These are phyloP conservation scores for Cyaniris semiargus DNA, from an alignment of 2,888 invertebrate species.

Conservation along the genomic window DNA sequence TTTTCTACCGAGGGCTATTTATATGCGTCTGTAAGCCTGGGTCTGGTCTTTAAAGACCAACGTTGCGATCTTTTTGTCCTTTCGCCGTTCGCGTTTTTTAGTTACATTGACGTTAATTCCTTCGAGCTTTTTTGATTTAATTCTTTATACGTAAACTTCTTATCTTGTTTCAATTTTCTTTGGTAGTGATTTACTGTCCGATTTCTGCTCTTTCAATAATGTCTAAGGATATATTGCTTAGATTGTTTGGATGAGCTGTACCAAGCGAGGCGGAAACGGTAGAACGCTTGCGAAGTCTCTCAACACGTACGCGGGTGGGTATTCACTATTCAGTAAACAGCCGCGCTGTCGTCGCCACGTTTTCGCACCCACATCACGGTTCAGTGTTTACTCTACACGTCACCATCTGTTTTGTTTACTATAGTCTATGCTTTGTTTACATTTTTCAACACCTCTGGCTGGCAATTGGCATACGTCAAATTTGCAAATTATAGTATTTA, in stretches of 20 bases:
- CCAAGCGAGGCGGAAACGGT: not conserved
- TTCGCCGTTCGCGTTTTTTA: not conserved
- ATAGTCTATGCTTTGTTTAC: not conserved
- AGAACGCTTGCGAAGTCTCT: constrained; percentile 22
- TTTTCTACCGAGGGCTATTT: not conserved
- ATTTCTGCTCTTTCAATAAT: not conserved
- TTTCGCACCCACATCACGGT: not conserved
- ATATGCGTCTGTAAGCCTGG: not conserved
- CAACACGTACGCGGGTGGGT: not conserved
- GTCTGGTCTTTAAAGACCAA: not conserved
- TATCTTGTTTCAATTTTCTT: not conserved
- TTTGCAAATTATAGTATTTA: too few relatives aligned
- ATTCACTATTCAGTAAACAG: not conserved
- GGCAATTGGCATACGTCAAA: not conserved
- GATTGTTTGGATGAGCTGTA: not conserved
- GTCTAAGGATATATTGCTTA: not conserved
- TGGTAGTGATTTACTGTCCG: not conserved
- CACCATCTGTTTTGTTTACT: not conserved
- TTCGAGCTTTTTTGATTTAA: not conserved
- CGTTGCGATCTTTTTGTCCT: not conserved
- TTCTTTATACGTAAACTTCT: not conserved
- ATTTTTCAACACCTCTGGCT: not conserved
- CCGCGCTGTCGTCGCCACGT: constrained; percentile 12
- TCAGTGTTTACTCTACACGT: not conserved
- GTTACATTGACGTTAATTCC: not conserved